phyloP scores from a whole-genome alignment of 2,888 invertebrate species.

The Notodromas monacha region DNA sequence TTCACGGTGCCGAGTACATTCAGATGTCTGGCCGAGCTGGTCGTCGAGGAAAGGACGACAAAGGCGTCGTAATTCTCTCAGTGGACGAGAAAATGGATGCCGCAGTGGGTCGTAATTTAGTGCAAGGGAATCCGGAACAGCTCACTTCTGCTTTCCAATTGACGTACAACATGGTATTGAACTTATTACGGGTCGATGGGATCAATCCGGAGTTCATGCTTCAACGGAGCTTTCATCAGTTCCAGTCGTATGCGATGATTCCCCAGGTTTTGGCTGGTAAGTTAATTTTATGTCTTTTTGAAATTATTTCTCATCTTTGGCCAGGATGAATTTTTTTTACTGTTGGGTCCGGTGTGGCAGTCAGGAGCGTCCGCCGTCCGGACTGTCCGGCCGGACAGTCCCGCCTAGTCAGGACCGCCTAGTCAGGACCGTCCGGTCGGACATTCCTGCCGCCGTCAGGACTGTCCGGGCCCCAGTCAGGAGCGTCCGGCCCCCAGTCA shows the following conservation, averaged over 20 bases:
- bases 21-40: constrained; percentile 99
- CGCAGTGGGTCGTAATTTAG: constrained; percentile 28
- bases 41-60: constrained; percentile 77
- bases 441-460: no score
- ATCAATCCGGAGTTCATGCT: constrained; percentile 98
- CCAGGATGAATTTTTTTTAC: background rate
- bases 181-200: constrained; percentile 84
- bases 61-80: constrained; percentile 90
- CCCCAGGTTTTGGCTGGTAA: no score
- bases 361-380: no score
- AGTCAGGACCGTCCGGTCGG: no score
- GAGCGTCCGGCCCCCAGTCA: no score
- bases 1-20: constrained; percentile 91
- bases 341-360: no score
- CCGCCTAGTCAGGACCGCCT: no score
- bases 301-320: constrained; percentile 7
- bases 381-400: no score
- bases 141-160: constrained; percentile 96
- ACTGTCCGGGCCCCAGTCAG: no score
- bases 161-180: constrained; percentile 94
- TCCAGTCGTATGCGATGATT: constrained; percentile 84
- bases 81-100: constrained; percentile 66
- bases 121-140: constrained; percentile 72
- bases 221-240: constrained; percentile 89
- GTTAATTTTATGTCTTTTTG: constrained; percentile 32